Evolutionary conservation across 1,140 invertebrate genomes (phyloP), one percentile per base, ranked within the genome.

Genomic region (Pentalonia nigronervosa): DNA sequence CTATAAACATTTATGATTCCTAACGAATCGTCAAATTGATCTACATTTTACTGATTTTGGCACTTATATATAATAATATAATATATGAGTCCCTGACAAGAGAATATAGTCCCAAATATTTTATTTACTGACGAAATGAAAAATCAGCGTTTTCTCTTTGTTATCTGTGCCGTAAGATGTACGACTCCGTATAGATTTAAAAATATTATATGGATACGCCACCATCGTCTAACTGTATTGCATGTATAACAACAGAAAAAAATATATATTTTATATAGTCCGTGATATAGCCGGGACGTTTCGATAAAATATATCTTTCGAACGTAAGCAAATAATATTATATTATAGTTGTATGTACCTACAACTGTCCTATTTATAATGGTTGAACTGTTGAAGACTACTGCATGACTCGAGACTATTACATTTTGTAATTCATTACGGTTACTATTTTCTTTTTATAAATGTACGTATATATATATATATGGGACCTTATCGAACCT

Each of bases 391-490:
- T 88, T 21, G 17, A 86, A 48, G 84, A 41, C 83, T 86, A 48
- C 45, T 86, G 88, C 88, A 90, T 90, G 88, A 90, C 88, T 90
- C 50, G 88, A 90, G 88, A 90, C 88, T 56, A 56, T 90, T 56
- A 56, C 34, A 17, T 90, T 90, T 83, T 56, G 53, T 90, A 90
- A 90, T 90, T 90, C 88, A 90, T 90, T 90, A 90, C n/a, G n/a
- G 7, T 53, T 56, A 89, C 25, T 25, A 50, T 50, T 50, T 34
- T 50, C 17, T 89, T 89, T 89, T 7, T 53, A 23, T 53, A 53
- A 41, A 23, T 41, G 8, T 50, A 50, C 34, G 50, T 23, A 14
- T 23, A 4, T 34, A 20, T 81, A 81, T 81, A 20, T 20, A 30
- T 9, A 8, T n/a, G 9, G 47, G 47, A 34, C 48, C 53, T 89